Evolutionary conservation across 1,140 invertebrate species (phyloP).

Genomic region (Drosophila sp.): DNA sequence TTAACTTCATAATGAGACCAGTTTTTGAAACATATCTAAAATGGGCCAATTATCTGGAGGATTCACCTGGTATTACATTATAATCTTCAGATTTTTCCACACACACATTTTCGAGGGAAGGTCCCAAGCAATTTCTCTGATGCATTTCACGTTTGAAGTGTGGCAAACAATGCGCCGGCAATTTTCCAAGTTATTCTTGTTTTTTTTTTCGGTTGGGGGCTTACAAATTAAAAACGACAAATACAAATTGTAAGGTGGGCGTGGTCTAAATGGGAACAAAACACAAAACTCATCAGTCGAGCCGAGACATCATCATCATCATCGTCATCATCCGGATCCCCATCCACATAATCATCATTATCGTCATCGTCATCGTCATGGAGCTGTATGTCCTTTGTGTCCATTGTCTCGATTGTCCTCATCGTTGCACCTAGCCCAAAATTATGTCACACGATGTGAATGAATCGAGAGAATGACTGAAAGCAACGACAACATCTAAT

Average conservation of each 20-base stretch:
- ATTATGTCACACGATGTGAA: conserved; percentile 68
- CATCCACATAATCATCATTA: conserved; percentile 4
- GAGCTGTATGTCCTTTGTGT: conserved; percentile 44
- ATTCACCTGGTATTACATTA: neutral
- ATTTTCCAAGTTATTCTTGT: conserved; percentile 42
- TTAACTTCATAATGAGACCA: too few species aligned
- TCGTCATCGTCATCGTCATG: conserved; percentile 18
- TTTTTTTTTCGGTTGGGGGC: conserved; percentile 2
- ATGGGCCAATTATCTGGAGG: neutral
- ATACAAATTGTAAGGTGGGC: conserved; percentile 63
- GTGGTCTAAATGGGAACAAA: conserved; percentile 57
- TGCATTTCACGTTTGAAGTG: conserved; percentile 66
- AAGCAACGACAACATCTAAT: conserved; percentile 64
- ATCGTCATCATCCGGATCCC: neutral
- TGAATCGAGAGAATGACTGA: conserved; percentile 14
- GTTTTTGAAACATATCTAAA: too few species aligned
- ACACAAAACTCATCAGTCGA: conserved; percentile 68
- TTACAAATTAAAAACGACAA: conserved; percentile 79
- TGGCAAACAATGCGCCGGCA: conserved; percentile 64
- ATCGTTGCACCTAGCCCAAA: conserved; percentile 68
- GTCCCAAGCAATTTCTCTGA: neutral
- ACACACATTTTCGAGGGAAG: neutral
- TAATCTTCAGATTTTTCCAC: neutral
- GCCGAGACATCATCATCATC: conserved; percentile 33
- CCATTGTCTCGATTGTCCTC: conserved; percentile 73